Base-by-base conservation (phyloP, 2,888 invertebrate species). In the Brenthis hecate region DNA sequence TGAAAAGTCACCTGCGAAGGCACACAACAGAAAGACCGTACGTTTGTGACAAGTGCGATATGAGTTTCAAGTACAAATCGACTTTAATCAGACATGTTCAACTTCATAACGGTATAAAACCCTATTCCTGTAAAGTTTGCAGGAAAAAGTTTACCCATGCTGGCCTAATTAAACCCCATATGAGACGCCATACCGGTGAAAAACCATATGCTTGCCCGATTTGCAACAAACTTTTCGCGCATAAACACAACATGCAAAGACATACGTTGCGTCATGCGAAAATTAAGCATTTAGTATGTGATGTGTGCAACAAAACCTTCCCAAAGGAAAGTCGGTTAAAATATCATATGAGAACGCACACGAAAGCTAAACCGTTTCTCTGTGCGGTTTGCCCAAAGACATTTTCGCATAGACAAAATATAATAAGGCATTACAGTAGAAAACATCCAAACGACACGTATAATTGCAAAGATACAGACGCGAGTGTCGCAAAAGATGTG, bases 341-440 rank as follows among this genome's bases (percentile, higher is more conserved):
- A 11, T 90, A 90, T 16, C 90, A 90, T 36, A 87, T 90, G 87
- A 73, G 81, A 0, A 85, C 80, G 0, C 90, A 90, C 53, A 80
- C 81, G 0, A 83, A 85, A 28, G 85, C 84, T 13, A 88, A 86
- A 11, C 82, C 84, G 57, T 89, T 89, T 14, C 51, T 77, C 0
- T 90, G 90, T 66, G 75, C 78, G 0, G 70, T 84, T 0, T 90
- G 90, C 57, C 78, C 80, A 0, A 88, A 85, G 65, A 75, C 79
- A 19, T 90, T 89, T 69, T 87, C 89, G 0, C 88, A 89, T 61
- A 84, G 84, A 50, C 88, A 88, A 23, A 89, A 89, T 66, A 82
- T 88, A 0, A 56, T 86, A 0, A 74, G 88, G 0, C 91, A 91
- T 75, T 89, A 88, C 56, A 74, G 75, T 2, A 76, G 84, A 5